Evolutionary conservation across 2,113 vertebrate species (phyloP).

Genomic region (Callipepla squamata): DNA sequence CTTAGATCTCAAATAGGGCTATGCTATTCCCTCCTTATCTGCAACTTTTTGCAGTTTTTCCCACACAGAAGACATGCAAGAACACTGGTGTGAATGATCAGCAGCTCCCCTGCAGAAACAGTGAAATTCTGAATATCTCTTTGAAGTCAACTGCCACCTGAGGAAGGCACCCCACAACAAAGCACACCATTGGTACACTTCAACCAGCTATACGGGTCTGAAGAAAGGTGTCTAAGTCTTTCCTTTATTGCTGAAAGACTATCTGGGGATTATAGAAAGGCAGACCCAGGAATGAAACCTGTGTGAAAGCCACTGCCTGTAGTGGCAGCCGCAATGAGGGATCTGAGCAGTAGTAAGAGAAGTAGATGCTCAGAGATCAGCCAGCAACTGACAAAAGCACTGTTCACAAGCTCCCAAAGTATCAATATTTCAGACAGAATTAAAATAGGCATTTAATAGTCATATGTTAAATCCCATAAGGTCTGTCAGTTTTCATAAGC

Average conservation of each 20-base stretch:
- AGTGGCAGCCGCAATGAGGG: not conserved
- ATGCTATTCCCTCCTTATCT: not conserved
- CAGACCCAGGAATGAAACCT: not conserved
- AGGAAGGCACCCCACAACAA: not conserved
- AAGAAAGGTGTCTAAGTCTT: not conserved
- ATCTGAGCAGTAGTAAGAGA: not conserved
- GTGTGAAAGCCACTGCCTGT: not conserved
- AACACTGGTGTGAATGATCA: accelerated
- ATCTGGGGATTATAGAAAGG: not conserved
- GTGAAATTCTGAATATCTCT: not conserved
- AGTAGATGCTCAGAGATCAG: not conserved
- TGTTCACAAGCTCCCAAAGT: not conserved
- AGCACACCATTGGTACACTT: not conserved
- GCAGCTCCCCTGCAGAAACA: not conserved
- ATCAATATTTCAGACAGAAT: not conserved
- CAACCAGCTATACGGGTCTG: accelerated
- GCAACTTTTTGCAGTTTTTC: not conserved
- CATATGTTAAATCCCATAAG: not conserved
- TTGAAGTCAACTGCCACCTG: not conserved
- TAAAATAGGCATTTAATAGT: not conserved
- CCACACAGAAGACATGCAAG: not conserved
- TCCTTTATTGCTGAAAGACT: not conserved
- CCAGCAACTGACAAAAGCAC: not conserved
- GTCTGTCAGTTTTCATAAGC: not conserved
- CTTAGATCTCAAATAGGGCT: not conserved